phyloP scores from a whole-genome alignment of 2,888 invertebrate species.

The Drosophila tripunctata region DNA sequence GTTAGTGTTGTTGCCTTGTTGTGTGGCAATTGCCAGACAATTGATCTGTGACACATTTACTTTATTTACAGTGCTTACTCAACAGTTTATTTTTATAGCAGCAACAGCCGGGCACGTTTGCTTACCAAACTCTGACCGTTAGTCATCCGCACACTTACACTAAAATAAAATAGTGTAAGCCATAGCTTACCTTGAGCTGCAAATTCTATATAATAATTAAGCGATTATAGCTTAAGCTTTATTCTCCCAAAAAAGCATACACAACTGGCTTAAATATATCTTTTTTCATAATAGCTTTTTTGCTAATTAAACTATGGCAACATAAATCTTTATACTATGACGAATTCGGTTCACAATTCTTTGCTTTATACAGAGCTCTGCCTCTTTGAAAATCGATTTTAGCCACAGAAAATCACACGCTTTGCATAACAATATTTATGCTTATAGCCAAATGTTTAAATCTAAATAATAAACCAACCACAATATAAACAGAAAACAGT shows the following conservation, averaged over 20 bases:
- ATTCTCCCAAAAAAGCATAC: no score
- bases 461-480: constrained; percentile 15
- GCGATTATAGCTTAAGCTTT: no score
- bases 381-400: constrained; percentile 11
- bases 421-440: constrained; percentile 20
- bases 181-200: no score
- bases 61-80: constrained; percentile 21
- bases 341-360: background rate
- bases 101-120: background rate
- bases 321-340: background rate
- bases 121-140: background rate
- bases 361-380: background rate
- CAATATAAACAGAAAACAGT: constrained; percentile 20
- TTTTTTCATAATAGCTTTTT: no score
- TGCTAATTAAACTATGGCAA: background rate
- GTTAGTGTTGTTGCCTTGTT: constrained; percentile 1
- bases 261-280: no score
- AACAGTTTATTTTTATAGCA: constrained; percentile 14
- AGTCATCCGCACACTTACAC: no score
- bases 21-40: constrained; percentile 50
- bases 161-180: no score
- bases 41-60: constrained; percentile 58
- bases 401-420: constrained; percentile 45
- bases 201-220: no score
- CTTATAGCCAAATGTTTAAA: background rate